Percentiles rank a stretch among this genome's conserved stretches.
Conservation (phyloP, 1,140 invertebrate species). For the Drosophila subpulchrella region DNA sequence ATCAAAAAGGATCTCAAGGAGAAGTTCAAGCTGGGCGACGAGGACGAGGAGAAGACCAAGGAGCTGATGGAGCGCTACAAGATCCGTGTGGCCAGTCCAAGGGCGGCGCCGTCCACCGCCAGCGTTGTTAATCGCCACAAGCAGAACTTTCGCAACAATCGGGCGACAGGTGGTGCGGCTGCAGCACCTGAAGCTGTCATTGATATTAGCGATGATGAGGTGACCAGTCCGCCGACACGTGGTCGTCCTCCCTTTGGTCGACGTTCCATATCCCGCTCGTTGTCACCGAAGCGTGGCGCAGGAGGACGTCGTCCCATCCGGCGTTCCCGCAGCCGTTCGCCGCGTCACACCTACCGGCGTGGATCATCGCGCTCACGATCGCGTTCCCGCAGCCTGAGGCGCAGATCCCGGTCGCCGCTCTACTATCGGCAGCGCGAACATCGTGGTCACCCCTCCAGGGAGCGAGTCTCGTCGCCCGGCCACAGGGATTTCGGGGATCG, state of each 20-base stretch:
- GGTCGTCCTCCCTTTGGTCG: slow-evolving; percentile 19
- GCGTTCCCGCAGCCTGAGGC: slow-evolving; percentile 22
- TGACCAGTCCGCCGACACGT: slow-evolving; percentile 13
- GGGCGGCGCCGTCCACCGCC: neutral
- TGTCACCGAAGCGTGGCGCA: slow-evolving; percentile 31
- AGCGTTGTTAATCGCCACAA: slow-evolving; percentile 35
- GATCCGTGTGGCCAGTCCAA: slow-evolving; percentile 55
- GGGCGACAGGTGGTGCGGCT: neutral
- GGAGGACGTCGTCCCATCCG: slow-evolving; percentile 28
- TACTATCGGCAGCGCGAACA: slow-evolving; percentile 26
- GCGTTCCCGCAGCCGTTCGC: slow-evolving; percentile 46
- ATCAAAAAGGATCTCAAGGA: slow-evolving; percentile 86
- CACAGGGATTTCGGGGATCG: slow-evolving; percentile 7
- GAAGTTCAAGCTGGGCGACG: slow-evolving; percentile 85
- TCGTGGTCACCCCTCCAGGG: neutral
- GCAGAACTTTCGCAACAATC: slow-evolving; percentile 43
- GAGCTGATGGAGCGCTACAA: slow-evolving; percentile 77
- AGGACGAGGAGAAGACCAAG: slow-evolving; percentile 77
- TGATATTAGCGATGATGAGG: slow-evolving; percentile 80
- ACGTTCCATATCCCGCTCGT: slow-evolving; percentile 32
- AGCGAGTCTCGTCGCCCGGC: slow-evolving; percentile 1
- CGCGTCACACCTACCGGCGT: slow-evolving; percentile 38
- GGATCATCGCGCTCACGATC: slow-evolving; percentile 61
- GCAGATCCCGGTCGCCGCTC: slow-evolving; percentile 25
- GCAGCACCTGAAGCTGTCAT: slow-evolving; percentile 50